Evolutionary conservation across 2,113 vertebrate genomes (phyloP).

Genomic region (Pholis gunnellus): DNA sequence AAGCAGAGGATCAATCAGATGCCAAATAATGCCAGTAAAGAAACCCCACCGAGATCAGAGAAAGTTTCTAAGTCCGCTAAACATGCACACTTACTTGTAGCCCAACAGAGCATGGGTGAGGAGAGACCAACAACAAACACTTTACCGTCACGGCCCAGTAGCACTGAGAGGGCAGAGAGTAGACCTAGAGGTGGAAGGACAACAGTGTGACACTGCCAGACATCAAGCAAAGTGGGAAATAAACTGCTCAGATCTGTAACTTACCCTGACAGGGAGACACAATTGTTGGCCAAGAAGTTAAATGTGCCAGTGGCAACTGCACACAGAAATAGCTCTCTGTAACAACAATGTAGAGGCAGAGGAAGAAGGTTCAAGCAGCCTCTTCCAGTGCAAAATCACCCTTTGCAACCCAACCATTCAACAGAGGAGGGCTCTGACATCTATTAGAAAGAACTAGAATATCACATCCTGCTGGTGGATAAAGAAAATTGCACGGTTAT

Average conservation of each 20-base stretch:
- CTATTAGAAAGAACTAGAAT: constrained; percentile 28
- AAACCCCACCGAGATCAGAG: constrained; percentile 21
- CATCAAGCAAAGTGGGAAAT: constrained; percentile 24
- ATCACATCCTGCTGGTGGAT: constrained; percentile 12
- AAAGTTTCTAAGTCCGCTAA: neutral
- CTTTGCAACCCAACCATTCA: constrained; percentile 24
- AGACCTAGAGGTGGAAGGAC: constrained; percentile 23
- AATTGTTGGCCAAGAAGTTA: constrained; percentile 20
- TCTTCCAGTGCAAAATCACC: constrained; percentile 20
- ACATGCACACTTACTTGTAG: constrained; percentile 6
- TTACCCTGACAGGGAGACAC: constrained; percentile 13
- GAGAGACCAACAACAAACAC: constrained; percentile 25
- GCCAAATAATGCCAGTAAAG: neutral
- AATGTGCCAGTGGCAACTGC: neutral
- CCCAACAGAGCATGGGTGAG: neutral
- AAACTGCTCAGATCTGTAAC: constrained; percentile 6
- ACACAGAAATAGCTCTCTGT: constrained; percentile 9
- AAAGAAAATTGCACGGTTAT: constrained; percentile 1
- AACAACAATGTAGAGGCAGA: constrained; percentile 4
- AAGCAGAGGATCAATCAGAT: neutral
- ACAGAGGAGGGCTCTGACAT: constrained; percentile 23
- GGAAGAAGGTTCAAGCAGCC: constrained; percentile 19
- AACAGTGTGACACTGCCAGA: constrained; percentile 12
- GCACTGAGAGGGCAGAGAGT: constrained; percentile 1
- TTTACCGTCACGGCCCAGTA: constrained; percentile 7